Evolutionary conservation across 2,888 invertebrate species (phyloP).

Genomic region (Myathropa florea): DNA sequence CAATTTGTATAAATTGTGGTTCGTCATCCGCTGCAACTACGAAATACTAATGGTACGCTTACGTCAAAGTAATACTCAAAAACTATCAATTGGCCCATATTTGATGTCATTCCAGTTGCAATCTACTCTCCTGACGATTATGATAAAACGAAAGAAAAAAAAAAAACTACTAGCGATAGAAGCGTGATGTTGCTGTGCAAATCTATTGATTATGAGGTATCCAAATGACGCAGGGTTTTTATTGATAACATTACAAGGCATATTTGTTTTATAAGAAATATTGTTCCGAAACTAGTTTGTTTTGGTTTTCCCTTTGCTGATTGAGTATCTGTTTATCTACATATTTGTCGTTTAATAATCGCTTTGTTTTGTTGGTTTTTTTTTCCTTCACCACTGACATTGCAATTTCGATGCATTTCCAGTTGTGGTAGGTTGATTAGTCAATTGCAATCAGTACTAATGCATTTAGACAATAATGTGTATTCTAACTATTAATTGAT

Average conservation of each 20-base stretch:
- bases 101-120: slow-evolving; percentile 17
- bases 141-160: not conserved
- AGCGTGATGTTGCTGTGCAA: not conserved
- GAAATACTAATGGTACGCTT: not conserved
- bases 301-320: not conserved
- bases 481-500: slow-evolving; percentile 21
- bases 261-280: slow-evolving; percentile 17
- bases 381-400: not conserved
- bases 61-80: not conserved
- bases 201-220: not conserved
- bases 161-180: slow-evolving; percentile 14
- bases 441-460: slow-evolving; percentile 20
- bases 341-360: slow-evolving; percentile 4
- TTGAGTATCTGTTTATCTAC: not conserved
- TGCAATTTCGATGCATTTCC: slow-evolving; percentile 33
- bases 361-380: not conserved
- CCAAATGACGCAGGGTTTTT: slow-evolving; percentile 15
- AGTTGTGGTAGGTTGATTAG: slow-evolving; percentile 12
- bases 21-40: not conserved
- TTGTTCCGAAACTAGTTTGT: slow-evolving; percentile 24
- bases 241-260: slow-evolving; percentile 10
- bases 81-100: slow-evolving; percentile 5
- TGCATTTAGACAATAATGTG: not conserved
- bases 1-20: not conserved
- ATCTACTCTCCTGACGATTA: not conserved